phyloP scores from a whole-genome alignment of 53 echinoderm and acorn worm species.

The Paelopatides confundens region DNA sequence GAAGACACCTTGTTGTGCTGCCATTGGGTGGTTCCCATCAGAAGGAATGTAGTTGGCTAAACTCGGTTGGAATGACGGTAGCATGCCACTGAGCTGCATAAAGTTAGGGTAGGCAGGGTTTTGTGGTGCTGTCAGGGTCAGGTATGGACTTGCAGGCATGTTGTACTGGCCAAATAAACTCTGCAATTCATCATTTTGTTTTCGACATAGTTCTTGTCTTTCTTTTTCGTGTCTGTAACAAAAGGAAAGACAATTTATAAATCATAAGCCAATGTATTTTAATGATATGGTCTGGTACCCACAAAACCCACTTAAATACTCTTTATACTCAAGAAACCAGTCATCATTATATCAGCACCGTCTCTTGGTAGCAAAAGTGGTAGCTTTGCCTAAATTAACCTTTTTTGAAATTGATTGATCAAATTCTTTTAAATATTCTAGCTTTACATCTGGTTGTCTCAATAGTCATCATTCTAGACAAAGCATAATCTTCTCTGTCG shows the following conservation, averaged over 20 bases:
- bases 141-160: conserved; percentile 36
- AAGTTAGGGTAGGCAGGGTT: conserved; percentile 21
- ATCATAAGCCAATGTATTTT: too few species aligned
- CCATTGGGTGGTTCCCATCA: conserved; percentile 23
- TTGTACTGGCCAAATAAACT: conserved; percentile 42
- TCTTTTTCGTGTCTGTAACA: conserved; percentile 71
- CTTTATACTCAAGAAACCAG: too few species aligned
- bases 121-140: conserved; percentile 32
- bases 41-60: conserved; percentile 29
- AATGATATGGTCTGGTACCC: too few species aligned
- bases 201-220: conserved; percentile 46
- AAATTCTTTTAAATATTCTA: too few species aligned
- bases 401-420: too few species aligned
- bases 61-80: conserved; percentile 33
- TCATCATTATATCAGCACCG: too few species aligned
- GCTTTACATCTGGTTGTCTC: too few species aligned
- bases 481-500: too few species aligned
- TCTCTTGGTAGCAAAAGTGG: too few species aligned
- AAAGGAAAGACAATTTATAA: background rate
- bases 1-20: conserved; percentile 32
- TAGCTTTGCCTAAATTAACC: too few species aligned
- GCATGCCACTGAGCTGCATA: conserved; percentile 29
- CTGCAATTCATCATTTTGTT: conserved; percentile 66
- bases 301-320: too few species aligned
- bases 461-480: too few species aligned